Conservation (phyloP, 1,140 invertebrate species). For the roundworm (Caenorhabditis elegans) region WBcel235 BX284606.5:5736001-5736500, state of each 20-base stretch:
- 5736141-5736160: neutral
- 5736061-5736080: neutral
- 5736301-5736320: conserved; percentile 8
- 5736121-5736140: neutral
- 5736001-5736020: neutral
- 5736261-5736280: too few relatives aligned
- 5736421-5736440: too few relatives aligned
- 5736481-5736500: too few relatives aligned
- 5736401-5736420: neutral
- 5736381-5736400: neutral
- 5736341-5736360: neutral
- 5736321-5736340: conserved; percentile 29
- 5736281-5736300: neutral
- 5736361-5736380: neutral
- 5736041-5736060: too few relatives aligned
- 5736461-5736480: too few relatives aligned
- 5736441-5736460: too few relatives aligned
- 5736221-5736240: neutral
- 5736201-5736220: neutral
- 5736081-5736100: too few relatives aligned
- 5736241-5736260: neutral
- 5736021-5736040: conserved; percentile 7
- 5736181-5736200: conserved; percentile 9
- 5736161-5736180: conserved; percentile 25
- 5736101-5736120: neutral